A percentile compares a stretch with the other conserved stretches of the same genome.
Conservation (phyloP, 2,888 invertebrate species). For the Iselma pallidipennis region DNA sequence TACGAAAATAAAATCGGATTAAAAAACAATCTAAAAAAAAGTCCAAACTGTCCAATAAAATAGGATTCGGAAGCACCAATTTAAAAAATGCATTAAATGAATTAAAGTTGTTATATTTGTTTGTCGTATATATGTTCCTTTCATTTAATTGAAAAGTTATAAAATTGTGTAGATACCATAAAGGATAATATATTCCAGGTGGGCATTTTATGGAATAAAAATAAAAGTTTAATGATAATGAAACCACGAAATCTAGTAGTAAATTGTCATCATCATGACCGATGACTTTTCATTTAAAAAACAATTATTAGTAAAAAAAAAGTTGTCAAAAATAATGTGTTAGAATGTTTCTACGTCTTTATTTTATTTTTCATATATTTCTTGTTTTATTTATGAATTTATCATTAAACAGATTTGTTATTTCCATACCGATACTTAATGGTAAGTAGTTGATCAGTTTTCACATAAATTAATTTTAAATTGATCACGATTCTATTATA, state of each 20-base stretch:
- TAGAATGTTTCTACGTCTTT: conserved; percentile 21
- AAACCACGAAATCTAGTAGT: conserved; percentile 19
- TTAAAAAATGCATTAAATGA: too few species aligned
- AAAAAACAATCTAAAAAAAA: not conserved
- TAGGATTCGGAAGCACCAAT: not conserved
- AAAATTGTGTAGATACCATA: too few species aligned
- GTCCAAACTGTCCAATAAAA: too few species aligned
- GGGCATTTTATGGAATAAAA: too few species aligned
- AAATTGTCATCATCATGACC: conserved; percentile 13
- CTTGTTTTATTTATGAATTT: conserved; percentile 14
- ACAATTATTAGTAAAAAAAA: not conserved
- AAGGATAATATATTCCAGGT: too few species aligned
- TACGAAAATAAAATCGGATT: not conserved
- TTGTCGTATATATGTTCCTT: not conserved
- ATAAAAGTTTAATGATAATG: too few species aligned
- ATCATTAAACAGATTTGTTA: conserved; percentile 3
- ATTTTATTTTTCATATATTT: conserved; percentile 19
- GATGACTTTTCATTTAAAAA: not conserved
- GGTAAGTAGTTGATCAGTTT: conserved; percentile 25
- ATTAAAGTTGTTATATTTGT: not conserved
- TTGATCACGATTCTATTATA: too few species aligned
- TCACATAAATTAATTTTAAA: not conserved
- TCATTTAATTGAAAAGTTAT: too few species aligned
- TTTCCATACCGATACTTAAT: conserved; percentile 23
- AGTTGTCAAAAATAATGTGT: conserved; percentile 16